Conservation (phyloP, 2,888 invertebrate genomes). For the Melanchra persicariae region DNA sequence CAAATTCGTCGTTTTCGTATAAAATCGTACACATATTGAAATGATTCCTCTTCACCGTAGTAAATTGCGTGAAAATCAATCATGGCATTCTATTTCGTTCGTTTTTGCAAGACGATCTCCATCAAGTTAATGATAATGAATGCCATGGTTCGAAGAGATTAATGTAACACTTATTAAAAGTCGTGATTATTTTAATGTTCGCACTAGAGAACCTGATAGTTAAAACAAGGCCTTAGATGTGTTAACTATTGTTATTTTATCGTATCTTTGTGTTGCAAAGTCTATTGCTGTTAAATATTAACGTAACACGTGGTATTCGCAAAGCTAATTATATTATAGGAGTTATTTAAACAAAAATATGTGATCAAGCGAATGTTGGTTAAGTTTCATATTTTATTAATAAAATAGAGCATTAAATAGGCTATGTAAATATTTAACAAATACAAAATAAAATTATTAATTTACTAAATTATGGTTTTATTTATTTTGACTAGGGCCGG, state of each 20-base stretch:
- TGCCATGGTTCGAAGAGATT: conserved; percentile 23
- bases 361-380: conserved; percentile 87
- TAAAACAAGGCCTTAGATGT: conserved; percentile 84
- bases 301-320: conserved; percentile 61
- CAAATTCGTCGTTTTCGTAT: background rate
- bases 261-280: conserved; percentile 78
- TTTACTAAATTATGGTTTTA: conserved; percentile 83
- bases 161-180: conserved; percentile 19
- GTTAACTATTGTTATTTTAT: conserved; percentile 81
- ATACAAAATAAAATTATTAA: conserved; percentile 89
- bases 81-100: conserved; percentile 9
- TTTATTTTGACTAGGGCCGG: conserved; percentile 29
- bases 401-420: conserved; percentile 84
- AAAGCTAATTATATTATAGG: conserved; percentile 70
- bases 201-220: conserved; percentile 60
- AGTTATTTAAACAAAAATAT: conserved; percentile 79
- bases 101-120: background rate
- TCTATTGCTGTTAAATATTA: conserved; percentile 78
- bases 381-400: conserved; percentile 89
- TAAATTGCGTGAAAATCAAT: conserved; percentile 27
- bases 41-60: conserved; percentile 43
- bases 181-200: conserved; percentile 53
- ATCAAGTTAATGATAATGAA: background rate
- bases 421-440: conserved; percentile 89
- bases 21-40: background rate